Conservation (phyloP, 1,140 invertebrate species). For the Calephelis virginiensis region DNA sequence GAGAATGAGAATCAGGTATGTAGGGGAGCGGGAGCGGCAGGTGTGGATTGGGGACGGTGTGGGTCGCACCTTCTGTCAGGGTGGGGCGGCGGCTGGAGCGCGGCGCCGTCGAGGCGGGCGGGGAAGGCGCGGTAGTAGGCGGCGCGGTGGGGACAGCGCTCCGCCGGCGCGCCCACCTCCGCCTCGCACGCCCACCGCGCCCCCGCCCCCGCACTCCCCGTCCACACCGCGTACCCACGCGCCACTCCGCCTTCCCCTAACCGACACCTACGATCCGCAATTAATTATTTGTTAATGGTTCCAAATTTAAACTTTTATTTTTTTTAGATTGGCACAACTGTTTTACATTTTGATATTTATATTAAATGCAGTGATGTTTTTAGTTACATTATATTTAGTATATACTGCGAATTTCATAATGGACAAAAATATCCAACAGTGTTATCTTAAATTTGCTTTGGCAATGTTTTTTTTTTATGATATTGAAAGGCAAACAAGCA, state of each 20-base stretch:
- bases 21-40: not conserved
- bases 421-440: no score
- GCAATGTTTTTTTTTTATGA: no score
- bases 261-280: slow-evolving; percentile 44
- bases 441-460: no score
- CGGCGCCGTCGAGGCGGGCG: slow-evolving; percentile 87
- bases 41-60: not conserved
- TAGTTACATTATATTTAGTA: no score
- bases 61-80: slow-evolving; percentile 68
- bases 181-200: slow-evolving; percentile 81
- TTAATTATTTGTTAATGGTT: no score
- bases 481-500: no score
- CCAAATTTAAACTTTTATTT: no score
- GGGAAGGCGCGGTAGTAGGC: slow-evolving; percentile 90
- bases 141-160: slow-evolving; percentile 84
- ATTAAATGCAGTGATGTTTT: no score
- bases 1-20: not conserved
- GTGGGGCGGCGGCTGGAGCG: slow-evolving; percentile 88
- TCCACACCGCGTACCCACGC: slow-evolving; percentile 62
- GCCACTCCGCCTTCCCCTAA: slow-evolving; percentile 56
- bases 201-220: slow-evolving; percentile 32
- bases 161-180: slow-evolving; percentile 86
- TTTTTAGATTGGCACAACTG: no score
- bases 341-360: no score
- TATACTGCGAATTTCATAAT: no score